Evolutionary conservation across 2,113 vertebrate genomes (phyloP), one percentile per base, ranked within the genome.

Genomic region (Nycticorax nycticorax): DNA sequence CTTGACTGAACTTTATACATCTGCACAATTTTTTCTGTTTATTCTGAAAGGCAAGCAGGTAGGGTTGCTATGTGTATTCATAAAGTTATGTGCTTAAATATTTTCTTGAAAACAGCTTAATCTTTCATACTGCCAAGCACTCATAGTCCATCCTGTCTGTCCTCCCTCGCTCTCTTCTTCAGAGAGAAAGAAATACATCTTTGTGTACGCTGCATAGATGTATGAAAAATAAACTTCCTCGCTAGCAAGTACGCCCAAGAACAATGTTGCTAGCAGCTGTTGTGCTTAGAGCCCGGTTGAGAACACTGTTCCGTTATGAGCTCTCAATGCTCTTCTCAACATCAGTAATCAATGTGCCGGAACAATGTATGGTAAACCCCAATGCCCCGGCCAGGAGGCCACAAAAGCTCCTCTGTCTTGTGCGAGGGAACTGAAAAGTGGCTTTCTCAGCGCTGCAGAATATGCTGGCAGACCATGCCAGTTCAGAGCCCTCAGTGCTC

Each of bases 201-300:
- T 73, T 94, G 85, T 97, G 55, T 12, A 27, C 39, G 43, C 41
- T 66, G 55, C 6, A 69, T 60, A 23, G 6, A 55, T 5, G 2
- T 76, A 77, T 35, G 71, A 95, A 94, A 96, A 95, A 95, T 93
- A 94, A 94, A 96, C 93, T 93, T 95, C 90, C 95, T 94, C 30
- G 0, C 68, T 63, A 50, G 72, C 56, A 57, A 86, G 63, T 67
- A 85, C 83, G 76, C 64, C 50, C 71, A 83, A 67, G 79, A 80
- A 83, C 90, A 96, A 95, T 50, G 88, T 88, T 95, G 93, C 41
- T 32, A 93, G 85, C 92, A 92, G 93, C 88, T 92, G 88, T 92
- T 79, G 43, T 84, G 72, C 85, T 88, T 76, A 67, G 79, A 96
- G 73, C 50, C 64, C 59, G 17, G 35, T 47, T 84, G 57, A 89